Conservation (phyloP, 2,113 vertebrate species). For the Macrotus californicus region DNA sequence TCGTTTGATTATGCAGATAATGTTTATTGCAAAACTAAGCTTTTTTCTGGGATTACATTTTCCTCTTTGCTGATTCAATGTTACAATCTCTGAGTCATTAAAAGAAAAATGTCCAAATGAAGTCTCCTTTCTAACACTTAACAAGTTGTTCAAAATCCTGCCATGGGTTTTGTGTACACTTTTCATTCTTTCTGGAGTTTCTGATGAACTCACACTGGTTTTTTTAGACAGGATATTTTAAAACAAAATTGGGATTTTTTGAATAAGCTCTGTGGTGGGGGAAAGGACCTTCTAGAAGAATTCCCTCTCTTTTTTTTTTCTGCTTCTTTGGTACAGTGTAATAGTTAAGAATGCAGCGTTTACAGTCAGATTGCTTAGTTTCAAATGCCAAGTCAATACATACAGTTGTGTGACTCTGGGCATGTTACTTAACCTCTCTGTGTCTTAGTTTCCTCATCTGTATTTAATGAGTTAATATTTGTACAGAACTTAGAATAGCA, state of each 20-base stretch:
- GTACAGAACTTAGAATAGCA: neutral
- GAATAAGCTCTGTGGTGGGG: neutral
- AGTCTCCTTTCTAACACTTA: neutral
- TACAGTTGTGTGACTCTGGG: neutral
- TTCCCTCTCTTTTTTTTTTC: neutral
- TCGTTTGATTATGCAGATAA: neutral
- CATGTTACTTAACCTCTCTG: neutral
- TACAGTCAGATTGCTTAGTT: neutral
- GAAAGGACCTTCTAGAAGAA: neutral
- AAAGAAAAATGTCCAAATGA: neutral
- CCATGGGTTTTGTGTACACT: neutral
- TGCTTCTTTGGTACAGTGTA: neutral
- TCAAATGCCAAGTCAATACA: neutral
- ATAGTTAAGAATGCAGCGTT: neutral
- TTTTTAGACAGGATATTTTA: neutral
- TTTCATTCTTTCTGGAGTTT: constrained; percentile 22
- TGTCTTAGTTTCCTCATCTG: neutral
- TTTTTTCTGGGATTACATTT: neutral
- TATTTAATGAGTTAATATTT: neutral
- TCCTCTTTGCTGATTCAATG: neutral
- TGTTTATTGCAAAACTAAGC: neutral
- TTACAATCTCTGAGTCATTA: neutral
- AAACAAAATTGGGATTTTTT: neutral
- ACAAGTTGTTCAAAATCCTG: neutral
- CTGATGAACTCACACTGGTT: neutral